Conservation (phyloP, 2,888 invertebrate genomes). For the Eledona agricola region DNA sequence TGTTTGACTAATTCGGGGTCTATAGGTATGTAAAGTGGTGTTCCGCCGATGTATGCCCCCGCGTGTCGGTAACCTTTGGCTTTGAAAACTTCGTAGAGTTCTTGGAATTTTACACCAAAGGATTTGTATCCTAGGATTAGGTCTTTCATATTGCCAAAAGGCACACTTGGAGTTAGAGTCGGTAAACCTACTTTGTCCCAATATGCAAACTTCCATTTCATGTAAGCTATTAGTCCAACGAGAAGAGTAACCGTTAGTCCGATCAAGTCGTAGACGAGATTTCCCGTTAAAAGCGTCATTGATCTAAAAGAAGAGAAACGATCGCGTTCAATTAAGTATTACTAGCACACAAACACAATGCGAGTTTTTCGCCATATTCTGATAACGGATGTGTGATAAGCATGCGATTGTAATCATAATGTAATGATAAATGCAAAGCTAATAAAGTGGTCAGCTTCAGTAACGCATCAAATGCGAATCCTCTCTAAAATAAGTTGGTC, state of each 20-base stretch:
- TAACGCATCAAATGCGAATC: too few species aligned
- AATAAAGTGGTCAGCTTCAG: too few species aligned
- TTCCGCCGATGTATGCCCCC: slow-evolving; percentile 7
- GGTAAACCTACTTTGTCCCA: slow-evolving; percentile 45
- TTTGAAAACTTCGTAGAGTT: slow-evolving; percentile 12
- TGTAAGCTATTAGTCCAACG: slow-evolving; percentile 4
- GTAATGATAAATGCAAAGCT: too few species aligned
- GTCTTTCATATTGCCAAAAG: slow-evolving; percentile 15
- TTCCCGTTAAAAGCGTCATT: too few species aligned
- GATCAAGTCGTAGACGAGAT: neutral
- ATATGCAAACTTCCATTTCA: slow-evolving; percentile 32
- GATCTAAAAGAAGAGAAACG: too few species aligned
- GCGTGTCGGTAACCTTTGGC: slow-evolving; percentile 8
- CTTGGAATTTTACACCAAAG: slow-evolving; percentile 9
- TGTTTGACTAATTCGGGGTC: slow-evolving; percentile 66
- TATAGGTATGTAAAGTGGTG: slow-evolving; percentile 43
- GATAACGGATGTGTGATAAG: too few species aligned
- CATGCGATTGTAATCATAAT: too few species aligned
- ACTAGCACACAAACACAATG: too few species aligned
- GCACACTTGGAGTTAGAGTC: slow-evolving; percentile 40
- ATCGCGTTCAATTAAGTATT: too few species aligned
- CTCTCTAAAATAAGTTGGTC: too few species aligned
- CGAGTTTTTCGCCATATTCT: too few species aligned
- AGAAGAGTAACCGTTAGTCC: neutral
- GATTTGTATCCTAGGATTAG: neutral